phyloP scores from a whole-genome alignment of 2,888 invertebrate species.

The Sesia apiformis region DNA sequence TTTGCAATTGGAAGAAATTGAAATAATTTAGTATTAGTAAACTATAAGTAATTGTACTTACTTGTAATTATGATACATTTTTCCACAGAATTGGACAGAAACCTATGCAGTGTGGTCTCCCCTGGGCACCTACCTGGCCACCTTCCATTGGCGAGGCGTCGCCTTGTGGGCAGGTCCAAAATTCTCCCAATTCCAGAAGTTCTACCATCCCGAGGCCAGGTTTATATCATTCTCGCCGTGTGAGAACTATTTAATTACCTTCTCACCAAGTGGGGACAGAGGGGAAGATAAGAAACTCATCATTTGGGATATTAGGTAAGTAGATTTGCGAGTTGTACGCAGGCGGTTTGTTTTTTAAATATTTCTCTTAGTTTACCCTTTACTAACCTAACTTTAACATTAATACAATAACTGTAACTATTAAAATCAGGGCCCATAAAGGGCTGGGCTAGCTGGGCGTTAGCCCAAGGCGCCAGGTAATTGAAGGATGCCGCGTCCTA shows the following conservation, averaged over 20 bases:
- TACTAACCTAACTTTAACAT: no score
- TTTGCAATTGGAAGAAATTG: no score
- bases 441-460: no score
- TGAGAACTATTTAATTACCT: constrained; percentile 97
- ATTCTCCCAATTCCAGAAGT: constrained; percentile 93
- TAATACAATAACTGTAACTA: no score
- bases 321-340: no score
- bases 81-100: constrained; percentile 91
- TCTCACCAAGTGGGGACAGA: constrained; percentile 85
- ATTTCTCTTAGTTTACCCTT: no score
- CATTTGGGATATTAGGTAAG: constrained; percentile 94
- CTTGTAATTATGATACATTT: not conserved
- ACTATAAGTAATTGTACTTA: no score
- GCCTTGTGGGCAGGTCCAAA: constrained; percentile 98
- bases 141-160: constrained; percentile 96
- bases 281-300: constrained; percentile 88
- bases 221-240: constrained; percentile 98
- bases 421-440: no score
- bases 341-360: no score
- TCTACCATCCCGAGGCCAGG: constrained; percentile 91
- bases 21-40: no score
- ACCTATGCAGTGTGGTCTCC: constrained; percentile 98
- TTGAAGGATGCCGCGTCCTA: no score
- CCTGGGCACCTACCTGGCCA: constrained; percentile 95
- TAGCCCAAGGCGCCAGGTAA: no score